Base-by-base conservation (phyloP, 2,797 vertebrate species). In the Eospalax fontanierii region DNA sequence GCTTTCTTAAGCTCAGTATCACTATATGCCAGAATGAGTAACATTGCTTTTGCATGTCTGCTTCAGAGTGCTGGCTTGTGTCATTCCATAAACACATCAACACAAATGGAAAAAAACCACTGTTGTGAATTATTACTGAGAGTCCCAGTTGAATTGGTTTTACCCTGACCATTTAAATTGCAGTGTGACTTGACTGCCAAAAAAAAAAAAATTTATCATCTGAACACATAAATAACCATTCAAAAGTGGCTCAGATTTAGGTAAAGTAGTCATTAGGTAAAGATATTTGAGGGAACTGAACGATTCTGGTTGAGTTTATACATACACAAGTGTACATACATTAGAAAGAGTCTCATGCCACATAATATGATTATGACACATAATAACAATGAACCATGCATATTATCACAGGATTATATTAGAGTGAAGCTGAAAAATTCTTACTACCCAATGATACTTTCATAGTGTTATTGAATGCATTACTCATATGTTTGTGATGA, bases 221-320 rank as follows among this genome's bases (percentile, higher is more conserved):
- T 73, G 40, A 38, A 86, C 24, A 66, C 50, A 71, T 30, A 92
- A 78, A 87, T 59, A 87, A 59, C 38, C 71, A n/a, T 83, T 78
- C 22, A 73, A 87, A 94, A 90, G 43, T 76, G 22, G 33, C 33
- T 78, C 70, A 54, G 89, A 79, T 79, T 84, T 91, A 90, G n/a
- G 22, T 33, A 87, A 93, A 70, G 14, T 86, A 8, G 35, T 79
- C 35, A 71, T 92, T 94, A 38, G 19, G 19, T 85, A 88, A 91
- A 88, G 11, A 91, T 70, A 4, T 76, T 81, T 85, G 66, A 59
- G 33, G 54, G 88, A 40, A 85, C n/a, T 78, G 59, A 63, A 15
- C 33, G 80, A 9, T 89, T 85, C 22, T 43, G 24, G 30, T 12
- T 68, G 59, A 33, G 9, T 87, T 38, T 63, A 66, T 61, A 21